phyloP scores from a whole-genome alignment of 2,797 vertebrate genomes.

The Pitangus sulphuratus region DNA sequence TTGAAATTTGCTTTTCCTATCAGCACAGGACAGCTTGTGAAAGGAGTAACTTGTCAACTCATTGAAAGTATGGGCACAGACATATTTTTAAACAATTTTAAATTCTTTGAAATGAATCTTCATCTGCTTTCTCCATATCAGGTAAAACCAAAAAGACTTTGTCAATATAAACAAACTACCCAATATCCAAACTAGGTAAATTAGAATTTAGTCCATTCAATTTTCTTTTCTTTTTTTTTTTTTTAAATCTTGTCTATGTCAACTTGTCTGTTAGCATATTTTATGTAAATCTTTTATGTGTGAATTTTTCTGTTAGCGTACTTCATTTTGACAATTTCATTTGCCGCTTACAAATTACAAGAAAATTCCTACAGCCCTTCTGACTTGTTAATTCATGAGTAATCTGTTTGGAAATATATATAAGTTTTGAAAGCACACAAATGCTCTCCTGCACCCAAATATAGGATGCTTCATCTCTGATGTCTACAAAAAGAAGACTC shows the following conservation, averaged over 20 bases:
- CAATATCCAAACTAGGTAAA: background rate
- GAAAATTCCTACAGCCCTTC: background rate
- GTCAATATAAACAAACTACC: background rate
- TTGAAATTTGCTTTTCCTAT: conserved; percentile 13
- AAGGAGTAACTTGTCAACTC: conserved; percentile 76
- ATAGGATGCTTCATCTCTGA: background rate
- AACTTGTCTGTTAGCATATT: background rate
- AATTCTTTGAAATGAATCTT: conserved; percentile 76
- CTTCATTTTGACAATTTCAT: background rate
- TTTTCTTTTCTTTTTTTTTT: background rate
- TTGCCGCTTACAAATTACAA: background rate
- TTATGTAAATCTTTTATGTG: background rate
- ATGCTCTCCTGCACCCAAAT: background rate
- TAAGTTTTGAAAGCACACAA: background rate
- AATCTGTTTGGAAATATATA: background rate
- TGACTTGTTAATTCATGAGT: background rate
- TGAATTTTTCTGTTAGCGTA: background rate
- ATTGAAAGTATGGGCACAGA: conserved; percentile 72
- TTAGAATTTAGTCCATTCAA: background rate
- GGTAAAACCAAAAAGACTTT: conserved; percentile 58
- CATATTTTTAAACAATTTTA: conserved; percentile 69
- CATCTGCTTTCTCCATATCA: conserved; percentile 77
- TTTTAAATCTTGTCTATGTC: background rate
- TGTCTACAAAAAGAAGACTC: background rate
- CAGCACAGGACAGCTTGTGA: conserved; percentile 79